These are phyloP conservation scores for Apomyelois bistriatella DNA, from an alignment of 2,888 invertebrate genomes.

Conservation along the genomic window DNA sequence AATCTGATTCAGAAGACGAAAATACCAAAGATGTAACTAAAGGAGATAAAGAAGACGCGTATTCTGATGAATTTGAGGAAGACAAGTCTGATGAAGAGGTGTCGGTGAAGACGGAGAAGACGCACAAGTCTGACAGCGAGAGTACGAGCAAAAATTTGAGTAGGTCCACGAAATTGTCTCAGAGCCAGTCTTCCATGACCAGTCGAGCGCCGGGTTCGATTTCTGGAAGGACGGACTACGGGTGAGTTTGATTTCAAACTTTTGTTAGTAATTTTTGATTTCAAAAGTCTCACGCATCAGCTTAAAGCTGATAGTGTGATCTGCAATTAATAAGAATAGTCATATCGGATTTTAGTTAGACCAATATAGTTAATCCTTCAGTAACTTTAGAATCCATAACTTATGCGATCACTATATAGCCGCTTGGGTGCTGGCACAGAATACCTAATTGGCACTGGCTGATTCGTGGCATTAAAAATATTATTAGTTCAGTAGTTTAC, in stretches of 20 bases:
- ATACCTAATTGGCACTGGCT: no score
- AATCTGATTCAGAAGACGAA: conserved; percentile 46
- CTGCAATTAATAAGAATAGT: no score
- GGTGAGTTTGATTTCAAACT: conserved; percentile 39
- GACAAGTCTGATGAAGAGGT: conserved; percentile 59
- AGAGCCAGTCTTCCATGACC: conserved; percentile 56
- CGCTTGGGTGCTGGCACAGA: no score
- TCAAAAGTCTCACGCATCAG: no score
- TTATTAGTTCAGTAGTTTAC: no score
- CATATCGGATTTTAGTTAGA: no score
- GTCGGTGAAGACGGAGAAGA: conserved; percentile 37
- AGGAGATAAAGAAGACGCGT: conserved; percentile 45
- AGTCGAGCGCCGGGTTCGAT: conserved; percentile 45
- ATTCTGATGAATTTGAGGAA: conserved; percentile 73
- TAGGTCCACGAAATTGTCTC: conserved; percentile 45
- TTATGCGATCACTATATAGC: no score
- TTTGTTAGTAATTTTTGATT: background rate
- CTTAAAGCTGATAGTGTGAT: no score
- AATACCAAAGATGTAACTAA: conserved; percentile 27
- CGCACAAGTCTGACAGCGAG: conserved; percentile 25
- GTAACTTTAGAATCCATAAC: no score
- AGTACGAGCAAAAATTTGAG: conserved; percentile 2
- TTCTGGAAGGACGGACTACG: conserved; percentile 59
- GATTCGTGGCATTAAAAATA: no score
- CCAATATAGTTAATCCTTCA: no score